These are phyloP conservation scores for Thaumetopoea pityocampa DNA, from an alignment of 1,140 invertebrate genomes.

Conservation along the genomic window DNA sequence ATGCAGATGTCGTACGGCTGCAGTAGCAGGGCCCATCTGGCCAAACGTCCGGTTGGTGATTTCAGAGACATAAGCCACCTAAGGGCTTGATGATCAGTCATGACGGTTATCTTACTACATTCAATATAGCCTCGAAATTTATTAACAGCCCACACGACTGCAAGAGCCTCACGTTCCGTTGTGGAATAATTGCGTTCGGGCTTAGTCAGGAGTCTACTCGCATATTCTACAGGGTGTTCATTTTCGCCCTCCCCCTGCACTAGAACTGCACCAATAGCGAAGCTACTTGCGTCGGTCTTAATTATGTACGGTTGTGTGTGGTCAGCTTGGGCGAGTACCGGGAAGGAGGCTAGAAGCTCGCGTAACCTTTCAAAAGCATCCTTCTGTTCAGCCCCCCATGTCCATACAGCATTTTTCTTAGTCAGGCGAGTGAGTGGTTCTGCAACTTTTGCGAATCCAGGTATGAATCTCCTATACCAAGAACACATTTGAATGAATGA, in stretches of 20 bases:
- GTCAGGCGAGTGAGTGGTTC: constrained; percentile 22
- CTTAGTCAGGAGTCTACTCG: background rate
- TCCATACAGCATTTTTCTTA: constrained; percentile 13
- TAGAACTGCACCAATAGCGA: constrained; percentile 9
- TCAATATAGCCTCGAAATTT: constrained; percentile 8
- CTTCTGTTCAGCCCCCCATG: constrained; percentile 8
- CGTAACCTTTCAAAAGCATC: background rate
- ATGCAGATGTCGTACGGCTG: constrained; percentile 1
- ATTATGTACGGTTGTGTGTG: constrained; percentile 2
- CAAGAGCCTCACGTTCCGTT: constrained; percentile 3
- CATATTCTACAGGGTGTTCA: constrained; percentile 8
- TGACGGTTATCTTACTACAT: background rate
- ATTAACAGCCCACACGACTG: constrained; percentile 5
- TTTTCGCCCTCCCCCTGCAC: constrained; percentile 11
- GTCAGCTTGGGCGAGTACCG: constrained; percentile 1
- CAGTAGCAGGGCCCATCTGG: constrained; percentile 5
- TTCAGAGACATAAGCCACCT: constrained; percentile 6
- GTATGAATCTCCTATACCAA: constrained; percentile 22
- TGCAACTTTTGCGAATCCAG: constrained; percentile 20
- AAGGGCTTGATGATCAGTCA: constrained; percentile 8
- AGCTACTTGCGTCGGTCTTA: constrained; percentile 14
- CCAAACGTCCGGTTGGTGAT: constrained; percentile 1
- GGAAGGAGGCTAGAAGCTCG: background rate
- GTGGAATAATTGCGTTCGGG: constrained; percentile 9
- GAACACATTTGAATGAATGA: constrained; percentile 25